Base-by-base conservation (phyloP, 2,797 vertebrate species). In the Gymnopithys bicolor region DNA sequence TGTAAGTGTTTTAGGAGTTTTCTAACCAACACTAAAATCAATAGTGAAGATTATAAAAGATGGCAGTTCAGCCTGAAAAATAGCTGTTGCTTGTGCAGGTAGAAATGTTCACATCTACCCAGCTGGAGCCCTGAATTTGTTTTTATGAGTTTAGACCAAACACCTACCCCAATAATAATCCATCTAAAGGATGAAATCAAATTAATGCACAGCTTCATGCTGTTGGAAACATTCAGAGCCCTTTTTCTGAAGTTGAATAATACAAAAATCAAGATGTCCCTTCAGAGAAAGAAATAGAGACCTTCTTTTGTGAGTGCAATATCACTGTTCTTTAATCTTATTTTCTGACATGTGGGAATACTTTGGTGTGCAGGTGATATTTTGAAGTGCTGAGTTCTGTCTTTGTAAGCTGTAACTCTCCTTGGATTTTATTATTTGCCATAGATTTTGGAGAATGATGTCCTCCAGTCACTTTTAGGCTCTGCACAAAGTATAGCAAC, bases 371-470 rank as follows among this genome's bases (percentile, higher is more conserved):
- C 28, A 89, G 63, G 64, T 87, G 71, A 35, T 87, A 64, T 75
- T 93, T 92, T 95, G 75, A 87, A 85, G 32, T 87, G 41, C 71
- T 49, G 45, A 76, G 8, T 59, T 93, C 56, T 79, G 43, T 41
- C 35, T 79, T 87, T 70, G 45, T 76, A 83, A 81, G 25, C 7
- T 16, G 3, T 87, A 89, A 79, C 52, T 84, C 63, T 81, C 45
- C 17, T 27, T 86, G 59, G 17, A 27, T 90, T 94, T 94, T 76
- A 81, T 94, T 90, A 63, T 63, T 92, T 7, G 13, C 17, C 13
- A 19, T 49, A 75, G 59, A 45, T 81, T 79, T 91, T 84, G 30
- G 17, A 10, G 53, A 79, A 66, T 78, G 5, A 18, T 59, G 27
- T 74, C 11, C 6, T 79, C 35, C 66, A 14, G 22, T 77, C 37